These are phyloP conservation scores for Crocuta crocuta DNA, from an alignment of 2,113 vertebrate species.

Conservation along the genomic window DNA sequence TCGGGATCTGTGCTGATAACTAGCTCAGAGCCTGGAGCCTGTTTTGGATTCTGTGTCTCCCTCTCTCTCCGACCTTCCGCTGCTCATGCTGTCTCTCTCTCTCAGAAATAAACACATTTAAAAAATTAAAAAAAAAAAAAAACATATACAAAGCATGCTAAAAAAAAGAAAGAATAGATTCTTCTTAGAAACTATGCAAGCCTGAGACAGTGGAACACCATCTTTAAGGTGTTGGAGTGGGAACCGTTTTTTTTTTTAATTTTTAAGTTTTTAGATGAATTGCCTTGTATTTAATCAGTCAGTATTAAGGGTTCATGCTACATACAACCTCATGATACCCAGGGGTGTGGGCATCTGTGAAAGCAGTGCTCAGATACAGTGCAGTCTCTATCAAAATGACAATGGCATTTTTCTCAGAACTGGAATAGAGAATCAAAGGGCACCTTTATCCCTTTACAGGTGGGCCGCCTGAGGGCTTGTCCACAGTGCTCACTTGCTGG, in stretches of 20 bases:
- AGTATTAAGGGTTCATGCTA: not conserved
- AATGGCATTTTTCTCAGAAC: not conserved
- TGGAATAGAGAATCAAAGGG: not conserved
- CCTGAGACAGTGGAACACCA: not conserved
- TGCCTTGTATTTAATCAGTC: constrained; percentile 43
- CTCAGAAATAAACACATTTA: too few relatives aligned
- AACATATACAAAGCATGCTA: too few relatives aligned
- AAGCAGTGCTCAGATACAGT: not conserved
- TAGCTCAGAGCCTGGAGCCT: too few relatives aligned
- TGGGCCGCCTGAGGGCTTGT: not conserved
- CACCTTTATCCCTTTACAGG: not conserved
- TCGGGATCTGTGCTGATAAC: too few relatives aligned
- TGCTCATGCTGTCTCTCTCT: too few relatives aligned
- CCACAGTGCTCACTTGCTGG: fast-evolving
- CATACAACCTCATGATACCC: not conserved
- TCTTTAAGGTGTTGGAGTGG: not conserved
- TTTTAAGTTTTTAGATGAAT: not conserved
- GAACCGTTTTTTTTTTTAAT: not conserved
- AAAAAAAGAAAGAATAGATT: not conserved
- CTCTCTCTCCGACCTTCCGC: too few relatives aligned
- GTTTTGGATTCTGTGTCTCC: too few relatives aligned
- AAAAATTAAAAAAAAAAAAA: too few relatives aligned
- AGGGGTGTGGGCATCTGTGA: not conserved
- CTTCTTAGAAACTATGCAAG: not conserved
- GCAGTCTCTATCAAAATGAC: not conserved